Base-by-base conservation (phyloP, 1,140 invertebrate species). In the Acromyrmex echinatior region DNA sequence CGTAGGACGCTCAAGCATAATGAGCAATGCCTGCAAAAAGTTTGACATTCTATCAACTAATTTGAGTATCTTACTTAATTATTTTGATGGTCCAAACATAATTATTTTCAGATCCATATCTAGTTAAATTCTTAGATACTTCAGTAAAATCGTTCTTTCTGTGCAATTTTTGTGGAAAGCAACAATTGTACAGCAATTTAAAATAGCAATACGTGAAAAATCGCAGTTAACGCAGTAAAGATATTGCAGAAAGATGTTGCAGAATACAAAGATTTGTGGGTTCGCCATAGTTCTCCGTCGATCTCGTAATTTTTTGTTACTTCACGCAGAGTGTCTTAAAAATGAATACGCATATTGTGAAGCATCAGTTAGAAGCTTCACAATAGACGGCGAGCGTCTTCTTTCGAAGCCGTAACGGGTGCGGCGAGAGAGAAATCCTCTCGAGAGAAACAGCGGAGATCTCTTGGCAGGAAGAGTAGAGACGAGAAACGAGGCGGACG, bases 391-490 rank as follows among this genome's bases (percentile, higher is more conserved):
- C 45, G 80, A 74, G 39, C 56, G 39, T 60, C 56, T 82, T 74
- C 68, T 45, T 45, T 45, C 9, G 39, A 25, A 25, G 39, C 21
- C 56, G 66, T 73, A 82, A 82, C 66, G 80, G 80, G 56, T 73
- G 63, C 53, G 74, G 39, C 62, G 86, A 88, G 68, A 81, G 58
- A 53, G 78, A 73, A 73, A 62, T 70, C 74, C 51, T 87, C 79
- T 80, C 60, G 25, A 45, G 85, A 79, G 68, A 80, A 62, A 88
- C 74, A 74, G 86, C 21, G 68, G 7, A 82, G 56, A 45, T 65
- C 39, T 71, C 25, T 31, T 49, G 31, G 65, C 77, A 16, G 25
- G 25, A 70, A 56, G 63, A 25, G 56, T 25, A 25, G 62, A 45
- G 39, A 63, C 82, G 66, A 78, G 66, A 56, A 81, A 56, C 60